These are phyloP conservation scores for Drosophila trapezifrons DNA, from an alignment of 1,140 invertebrate species.

Conservation along the genomic window DNA sequence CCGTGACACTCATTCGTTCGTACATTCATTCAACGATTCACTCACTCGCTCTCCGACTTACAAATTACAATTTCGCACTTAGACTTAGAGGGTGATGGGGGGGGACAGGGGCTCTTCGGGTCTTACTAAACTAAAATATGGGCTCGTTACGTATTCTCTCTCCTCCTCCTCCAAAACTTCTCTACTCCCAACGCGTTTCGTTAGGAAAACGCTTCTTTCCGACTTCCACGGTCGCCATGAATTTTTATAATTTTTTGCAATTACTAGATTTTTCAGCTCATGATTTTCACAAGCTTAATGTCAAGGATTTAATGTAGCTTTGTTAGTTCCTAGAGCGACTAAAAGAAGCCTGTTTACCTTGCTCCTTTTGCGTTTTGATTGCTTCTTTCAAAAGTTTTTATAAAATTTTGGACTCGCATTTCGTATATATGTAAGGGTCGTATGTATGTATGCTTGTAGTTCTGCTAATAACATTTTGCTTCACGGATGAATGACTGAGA, in stretches of 20 bases:
- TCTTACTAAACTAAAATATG: slow-evolving; percentile 47
- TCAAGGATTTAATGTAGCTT: background rate
- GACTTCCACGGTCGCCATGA: background rate
- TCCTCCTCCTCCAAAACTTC: slow-evolving; percentile 33
- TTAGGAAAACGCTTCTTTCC: slow-evolving; percentile 1
- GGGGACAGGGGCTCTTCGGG: slow-evolving; percentile 1
- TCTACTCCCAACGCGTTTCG: slow-evolving; percentile 8
- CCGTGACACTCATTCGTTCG: slow-evolving; percentile 30
- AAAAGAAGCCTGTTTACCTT: slow-evolving; percentile 4
- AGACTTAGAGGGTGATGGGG: slow-evolving; percentile 40
- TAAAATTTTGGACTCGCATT: slow-evolving; percentile 81
- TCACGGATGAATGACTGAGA: slow-evolving; percentile 80
- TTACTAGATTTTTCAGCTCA: slow-evolving; percentile 4
- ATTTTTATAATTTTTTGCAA: background rate
- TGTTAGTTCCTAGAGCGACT: background rate
- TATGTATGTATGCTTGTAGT: slow-evolving; percentile 43
- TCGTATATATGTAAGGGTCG: slow-evolving; percentile 61
- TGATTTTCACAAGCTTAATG: slow-evolving; percentile 5
- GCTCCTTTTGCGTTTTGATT: slow-evolving; percentile 67
- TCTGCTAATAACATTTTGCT: slow-evolving; percentile 78
- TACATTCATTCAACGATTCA: slow-evolving; percentile 12
- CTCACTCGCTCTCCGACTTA: slow-evolving; percentile 50
- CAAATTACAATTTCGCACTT: slow-evolving; percentile 75
- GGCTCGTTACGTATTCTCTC: slow-evolving; percentile 62
- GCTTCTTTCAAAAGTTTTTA: slow-evolving; percentile 77